A percentile compares a stretch with the other conserved stretches of the same genome.
Evolutionary conservation across 2,113 vertebrate genomes (phyloP).

Genomic region (Channa argus): DNA sequence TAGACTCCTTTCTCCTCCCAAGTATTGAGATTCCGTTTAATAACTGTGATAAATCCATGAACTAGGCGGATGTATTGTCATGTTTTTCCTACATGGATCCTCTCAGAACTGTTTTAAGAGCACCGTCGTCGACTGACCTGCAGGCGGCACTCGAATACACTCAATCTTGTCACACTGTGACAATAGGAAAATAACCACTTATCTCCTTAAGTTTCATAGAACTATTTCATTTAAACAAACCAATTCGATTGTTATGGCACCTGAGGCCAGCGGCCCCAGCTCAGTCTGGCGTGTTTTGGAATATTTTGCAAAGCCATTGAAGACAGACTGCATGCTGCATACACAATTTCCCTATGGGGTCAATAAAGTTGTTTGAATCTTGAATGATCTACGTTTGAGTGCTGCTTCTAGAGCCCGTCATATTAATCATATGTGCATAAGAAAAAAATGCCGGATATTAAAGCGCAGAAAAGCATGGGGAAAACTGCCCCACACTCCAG

Average conservation of each 20-base stretch:
- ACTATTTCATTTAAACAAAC: not conserved
- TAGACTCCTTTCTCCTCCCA: too few species aligned
- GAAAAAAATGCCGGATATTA: too few species aligned
- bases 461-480: not conserved
- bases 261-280: not conserved
- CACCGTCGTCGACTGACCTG: not conserved
- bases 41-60: not conserved
- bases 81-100: not conserved
- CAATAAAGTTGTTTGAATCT: too few species aligned
- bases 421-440: too few species aligned
- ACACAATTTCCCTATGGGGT: too few species aligned
- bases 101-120: not conserved
- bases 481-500: slow-evolving; percentile 14
- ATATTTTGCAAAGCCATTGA: not conserved
- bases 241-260: not conserved
- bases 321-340: too few species aligned
- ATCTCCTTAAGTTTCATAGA: not conserved
- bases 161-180: not conserved
- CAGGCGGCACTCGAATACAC: slow-evolving; percentile 52
- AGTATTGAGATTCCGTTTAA: too few species aligned
- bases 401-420: not conserved
- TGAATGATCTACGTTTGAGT: not conserved
- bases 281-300: not conserved
- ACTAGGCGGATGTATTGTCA: not conserved
- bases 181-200: not conserved